Base-by-base conservation (phyloP, 2,888 invertebrate genomes). In the Ornithoptera alexandrae region DNA sequence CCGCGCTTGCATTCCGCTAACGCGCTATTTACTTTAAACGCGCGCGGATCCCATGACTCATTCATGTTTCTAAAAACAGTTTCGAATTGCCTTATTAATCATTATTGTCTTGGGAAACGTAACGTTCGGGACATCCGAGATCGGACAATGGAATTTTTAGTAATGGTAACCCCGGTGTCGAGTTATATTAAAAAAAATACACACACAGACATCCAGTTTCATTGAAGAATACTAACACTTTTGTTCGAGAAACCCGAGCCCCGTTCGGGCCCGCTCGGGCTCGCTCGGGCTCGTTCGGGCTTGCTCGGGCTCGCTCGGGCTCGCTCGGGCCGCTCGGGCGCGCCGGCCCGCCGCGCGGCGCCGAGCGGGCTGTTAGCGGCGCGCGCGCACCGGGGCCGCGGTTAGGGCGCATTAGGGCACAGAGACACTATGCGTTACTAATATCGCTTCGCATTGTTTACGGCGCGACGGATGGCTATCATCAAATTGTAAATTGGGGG, bases 101-200 rank as follows among this genome's bases (percentile, higher is more conserved):
- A 84, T 74, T 83, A 88, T 86, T 89, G 89, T 88, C 85, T 89
- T 88, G 89, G 87, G 89, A 90, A 89, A 83, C 80, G 79, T 79
- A 79, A 79, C 82, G 83, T 81, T 78, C 81, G 84, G 85, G 30
- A 82, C 84, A 83, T 84, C 81, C 85, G 84, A 84, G 84, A 87
- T 83, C 80, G 89, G 87, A 92, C 91, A 89, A 91, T 89, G 91
- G 90, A 74, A 86, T 82, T 86, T 85, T 83, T 85, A 88, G 88
- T 86, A 86, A 85, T 82, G 84, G 85, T 86, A 84, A 82, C 81
- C 39, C 84, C 83, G 86, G 87, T 89, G 85, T 89, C 88, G 83
- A 84, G 83, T 87, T 85, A 81, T 85, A 81, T 83, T 62, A 58
- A 50, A 80, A 79, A 74, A 84, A 83, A 87, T 74, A 39, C 39